A percentile compares a stretch with the other conserved stretches of the same genome.
phyloP scores from a whole-genome alignment of 1,140 invertebrate species.

The Drosophila ananassae region DNA sequence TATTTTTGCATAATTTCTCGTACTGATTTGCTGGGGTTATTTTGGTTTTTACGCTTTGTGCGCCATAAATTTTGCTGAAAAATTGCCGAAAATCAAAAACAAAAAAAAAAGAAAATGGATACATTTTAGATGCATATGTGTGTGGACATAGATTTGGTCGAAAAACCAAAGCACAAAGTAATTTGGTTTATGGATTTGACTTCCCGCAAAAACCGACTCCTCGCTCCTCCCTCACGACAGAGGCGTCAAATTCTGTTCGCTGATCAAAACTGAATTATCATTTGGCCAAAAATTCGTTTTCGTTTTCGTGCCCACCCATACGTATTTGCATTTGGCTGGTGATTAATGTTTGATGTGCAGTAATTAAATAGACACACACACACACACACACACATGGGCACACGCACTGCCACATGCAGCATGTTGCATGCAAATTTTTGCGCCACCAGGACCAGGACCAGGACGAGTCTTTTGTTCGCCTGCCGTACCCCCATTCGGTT shows the following conservation, averaged over 20 bases:
- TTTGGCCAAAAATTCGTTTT: slow-evolving; percentile 60
- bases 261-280: slow-evolving; percentile 67
- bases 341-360: slow-evolving; percentile 80
- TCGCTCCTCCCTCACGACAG: slow-evolving; percentile 15
- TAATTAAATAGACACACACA: slow-evolving; percentile 69
- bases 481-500: slow-evolving; percentile 24
- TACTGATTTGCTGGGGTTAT: slow-evolving; percentile 69
- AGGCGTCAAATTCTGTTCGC: slow-evolving; percentile 61
- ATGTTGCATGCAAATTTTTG: slow-evolving; percentile 65
- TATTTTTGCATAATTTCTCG: slow-evolving; percentile 78
- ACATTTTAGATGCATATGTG: slow-evolving; percentile 4
- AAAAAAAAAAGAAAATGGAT: background rate
- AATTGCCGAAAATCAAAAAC: slow-evolving; percentile 47
- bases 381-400: slow-evolving; percentile 24
- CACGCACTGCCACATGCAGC: background rate
- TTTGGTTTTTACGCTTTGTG: slow-evolving; percentile 74
- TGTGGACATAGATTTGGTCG: slow-evolving; percentile 6
- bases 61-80: slow-evolving; percentile 77
- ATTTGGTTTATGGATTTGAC: slow-evolving; percentile 64
- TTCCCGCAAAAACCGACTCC: background rate
- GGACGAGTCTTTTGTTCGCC: slow-evolving; percentile 24
- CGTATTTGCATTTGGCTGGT: slow-evolving; percentile 66
- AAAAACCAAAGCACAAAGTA: slow-evolving; percentile 57
- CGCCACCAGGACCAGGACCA: background rate
- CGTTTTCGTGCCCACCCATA: slow-evolving; percentile 9